Base-by-base conservation (phyloP, 2,888 invertebrate species). In the Andrena marginata region DNA sequence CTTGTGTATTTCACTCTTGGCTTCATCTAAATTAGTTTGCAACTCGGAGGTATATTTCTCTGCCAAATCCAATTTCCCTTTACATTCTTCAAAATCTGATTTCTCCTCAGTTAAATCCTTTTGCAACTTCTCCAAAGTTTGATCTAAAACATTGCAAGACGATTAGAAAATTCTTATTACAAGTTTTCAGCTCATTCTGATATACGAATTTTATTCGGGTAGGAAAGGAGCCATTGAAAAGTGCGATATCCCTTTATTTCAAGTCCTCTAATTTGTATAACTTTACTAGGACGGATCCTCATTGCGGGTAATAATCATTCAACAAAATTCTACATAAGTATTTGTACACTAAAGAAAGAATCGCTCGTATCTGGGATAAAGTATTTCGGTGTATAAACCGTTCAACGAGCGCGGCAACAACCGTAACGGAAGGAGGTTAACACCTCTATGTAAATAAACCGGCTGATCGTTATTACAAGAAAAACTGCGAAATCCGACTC, bases 31-130 rank as follows among this genome's bases (percentile, higher is more conserved):
- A 94, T 97, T 96, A 67, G 94, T 94, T 89, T 96, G 96, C 82
- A 97, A 92, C 92, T 97, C 97, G 16, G 94, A 92, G 54, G 96
- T 95, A 85, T 96, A 96, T 91, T 96, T 95, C 86, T 96, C 95
- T 51, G 96, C 95, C 79, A 96, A 94, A 83, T 95, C 94, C 63
- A 97, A 94, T 92, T 97, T 96, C 42, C 95, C 95, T 85, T 95
- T 95, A 85, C 96, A 95, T 86, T 96, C 96, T 85, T 96, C 96
- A 92, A 96, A 95, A 92, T 97, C 96, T 71, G 95, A 95, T 79
- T 95, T 95, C 35, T 96, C 90, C 87, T 96, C 96, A 62, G 95
- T 94, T 80, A 95, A 92, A 86, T 95, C 94, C 62, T 95, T 94
- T 91, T 96, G 95, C 60, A 95, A 93, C 82, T 95, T 94, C 1